Conservation (phyloP, 2,797 vertebrate species). For the Danio albolineatus region DNA sequence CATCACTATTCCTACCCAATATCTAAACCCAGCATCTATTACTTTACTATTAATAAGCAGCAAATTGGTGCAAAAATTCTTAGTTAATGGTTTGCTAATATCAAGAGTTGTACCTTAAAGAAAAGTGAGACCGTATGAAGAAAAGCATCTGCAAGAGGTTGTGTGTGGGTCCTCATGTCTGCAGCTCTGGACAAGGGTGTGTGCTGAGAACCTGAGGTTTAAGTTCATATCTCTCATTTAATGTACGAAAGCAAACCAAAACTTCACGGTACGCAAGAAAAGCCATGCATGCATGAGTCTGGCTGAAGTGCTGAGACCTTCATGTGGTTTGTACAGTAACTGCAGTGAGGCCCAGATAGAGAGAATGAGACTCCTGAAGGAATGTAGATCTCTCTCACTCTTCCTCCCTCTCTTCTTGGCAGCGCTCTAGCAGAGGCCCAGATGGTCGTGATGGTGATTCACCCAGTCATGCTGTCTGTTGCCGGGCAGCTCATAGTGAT, state of each 20-base stretch:
- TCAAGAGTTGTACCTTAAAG: not conserved
- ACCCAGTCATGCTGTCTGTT: slow-evolving; percentile 74
- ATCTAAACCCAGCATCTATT: too few species aligned
- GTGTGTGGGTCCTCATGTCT: not conserved
- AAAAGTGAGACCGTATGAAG: not conserved
- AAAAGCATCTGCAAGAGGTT: not conserved
- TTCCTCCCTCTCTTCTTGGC: slow-evolving; percentile 15
- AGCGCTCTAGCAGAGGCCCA: slow-evolving; percentile 27
- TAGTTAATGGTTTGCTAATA: too few species aligned
- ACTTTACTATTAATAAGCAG: too few species aligned
- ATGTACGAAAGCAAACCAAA: not conserved
- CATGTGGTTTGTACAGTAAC: slow-evolving; percentile 15
- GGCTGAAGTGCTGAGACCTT: not conserved
- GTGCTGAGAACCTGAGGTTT: not conserved
- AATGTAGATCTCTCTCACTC: slow-evolving; percentile 8
- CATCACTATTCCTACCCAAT: too few species aligned
- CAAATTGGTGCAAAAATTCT: too few species aligned
- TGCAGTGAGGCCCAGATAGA: slow-evolving; percentile 70
- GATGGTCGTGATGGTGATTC: slow-evolving; percentile 73
- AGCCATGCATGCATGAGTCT: slow-evolving; percentile 64
- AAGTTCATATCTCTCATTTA: slow-evolving; percentile 17
- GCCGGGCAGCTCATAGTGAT: slow-evolving; percentile 66
- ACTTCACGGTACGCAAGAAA: slow-evolving; percentile 68
- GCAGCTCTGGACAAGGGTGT: not conserved
- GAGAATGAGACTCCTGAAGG: slow-evolving; percentile 26